Evolutionary conservation across 2,113 vertebrate species (phyloP).

Genomic region (Leiothrix lutea): DNA sequence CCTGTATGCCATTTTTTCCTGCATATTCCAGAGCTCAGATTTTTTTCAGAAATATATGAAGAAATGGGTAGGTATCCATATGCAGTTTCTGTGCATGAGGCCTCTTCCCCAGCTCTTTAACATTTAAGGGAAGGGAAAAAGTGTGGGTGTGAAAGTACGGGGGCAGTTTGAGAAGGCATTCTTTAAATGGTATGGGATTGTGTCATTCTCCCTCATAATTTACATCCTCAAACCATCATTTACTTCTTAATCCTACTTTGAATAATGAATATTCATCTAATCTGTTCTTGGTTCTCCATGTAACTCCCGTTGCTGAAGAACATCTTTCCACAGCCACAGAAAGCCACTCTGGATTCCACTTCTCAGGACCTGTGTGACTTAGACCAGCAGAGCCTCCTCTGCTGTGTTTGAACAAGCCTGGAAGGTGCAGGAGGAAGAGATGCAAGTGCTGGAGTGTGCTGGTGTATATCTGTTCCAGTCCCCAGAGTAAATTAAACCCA

Average conservation of each 20-base stretch:
- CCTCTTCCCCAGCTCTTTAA: conserved; percentile 5
- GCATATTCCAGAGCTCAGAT: neutral
- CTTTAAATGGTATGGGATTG: conserved; percentile 27
- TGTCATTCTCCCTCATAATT: conserved; percentile 25
- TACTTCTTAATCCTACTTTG: conserved; percentile 14
- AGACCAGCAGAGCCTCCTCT: neutral
- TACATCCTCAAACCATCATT: conserved; percentile 3
- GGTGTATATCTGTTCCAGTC: neutral
- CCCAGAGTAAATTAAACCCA: neutral
- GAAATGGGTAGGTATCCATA: neutral
- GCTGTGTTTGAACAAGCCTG: neutral
- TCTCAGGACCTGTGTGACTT: neutral
- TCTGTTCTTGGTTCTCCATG: neutral
- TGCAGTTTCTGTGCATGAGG: neutral
- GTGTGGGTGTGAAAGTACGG: conserved; percentile 9
- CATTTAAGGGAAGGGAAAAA: conserved; percentile 4
- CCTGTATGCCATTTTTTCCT: neutral
- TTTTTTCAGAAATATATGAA: neutral
- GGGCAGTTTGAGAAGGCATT: conserved; percentile 28
- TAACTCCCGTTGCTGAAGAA: neutral
- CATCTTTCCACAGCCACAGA: neutral
- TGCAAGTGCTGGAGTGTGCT: neutral
- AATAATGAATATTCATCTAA: conserved; percentile 19
- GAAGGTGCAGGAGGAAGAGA: neutral
- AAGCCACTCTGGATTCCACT: neutral